Percentiles rank a stretch among this genome's conserved stretches.
These are phyloP conservation scores for Lordiphosa fenestrarum DNA, from an alignment of 2,888 invertebrate species.

Conservation along the genomic window DNA sequence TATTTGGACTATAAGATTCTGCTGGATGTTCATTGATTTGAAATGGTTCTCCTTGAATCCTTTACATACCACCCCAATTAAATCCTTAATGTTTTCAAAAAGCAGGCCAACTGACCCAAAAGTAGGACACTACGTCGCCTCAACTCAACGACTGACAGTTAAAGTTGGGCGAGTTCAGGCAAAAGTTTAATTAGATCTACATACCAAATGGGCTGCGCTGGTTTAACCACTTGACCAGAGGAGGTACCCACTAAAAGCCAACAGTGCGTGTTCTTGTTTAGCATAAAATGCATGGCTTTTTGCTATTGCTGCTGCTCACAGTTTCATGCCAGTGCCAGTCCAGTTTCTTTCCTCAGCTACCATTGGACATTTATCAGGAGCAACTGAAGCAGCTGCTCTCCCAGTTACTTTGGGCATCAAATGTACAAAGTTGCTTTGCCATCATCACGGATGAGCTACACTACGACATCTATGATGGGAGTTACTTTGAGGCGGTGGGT, in stretches of 20 bases:
- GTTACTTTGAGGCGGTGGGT: constrained; percentile 53
- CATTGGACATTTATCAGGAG: constrained; percentile 41
- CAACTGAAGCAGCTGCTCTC: constrained; percentile 53
- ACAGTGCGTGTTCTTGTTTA: constrained; percentile 23
- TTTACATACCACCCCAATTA: too few relatives aligned
- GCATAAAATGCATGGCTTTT: constrained; percentile 32
- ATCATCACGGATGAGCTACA: constrained; percentile 77
- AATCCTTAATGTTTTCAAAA: constrained; percentile 21
- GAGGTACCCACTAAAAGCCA: constrained; percentile 32
- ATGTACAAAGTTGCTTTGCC: constrained; percentile 73
- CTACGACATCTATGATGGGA: constrained; percentile 56
- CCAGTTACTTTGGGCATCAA: constrained; percentile 47
- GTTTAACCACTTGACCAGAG: constrained; percentile 13
- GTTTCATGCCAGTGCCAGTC: not conserved
- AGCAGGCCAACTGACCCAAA: constrained; percentile 26
- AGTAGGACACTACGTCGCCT: not conserved
- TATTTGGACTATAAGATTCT: too few relatives aligned
- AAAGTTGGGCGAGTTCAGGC: constrained; percentile 39
- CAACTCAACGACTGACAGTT: constrained; percentile 10
- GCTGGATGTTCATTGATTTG: too few relatives aligned
- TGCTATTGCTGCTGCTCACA: not conserved
- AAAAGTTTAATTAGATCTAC: constrained; percentile 67
- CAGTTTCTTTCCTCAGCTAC: not conserved
- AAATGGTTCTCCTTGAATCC: too few relatives aligned
- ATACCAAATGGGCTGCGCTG: constrained; percentile 45